Evolutionary conservation across 2,888 invertebrate species (phyloP), one percentile per base, ranked within the genome.

Genomic region (Ochropleura leucogaster): DNA sequence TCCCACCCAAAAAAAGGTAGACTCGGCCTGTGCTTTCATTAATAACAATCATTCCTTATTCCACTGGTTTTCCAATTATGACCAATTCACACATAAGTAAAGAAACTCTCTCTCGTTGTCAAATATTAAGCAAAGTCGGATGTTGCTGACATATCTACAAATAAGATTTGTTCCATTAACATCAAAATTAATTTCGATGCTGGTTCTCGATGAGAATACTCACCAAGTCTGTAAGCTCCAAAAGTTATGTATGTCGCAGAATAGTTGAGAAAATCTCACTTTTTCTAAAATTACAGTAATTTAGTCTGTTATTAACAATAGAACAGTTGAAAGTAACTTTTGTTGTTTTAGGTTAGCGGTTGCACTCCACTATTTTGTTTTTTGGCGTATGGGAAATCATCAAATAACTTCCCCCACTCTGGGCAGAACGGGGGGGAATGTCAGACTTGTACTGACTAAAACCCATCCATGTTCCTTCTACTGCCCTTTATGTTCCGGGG

Each of bases 141-240:
- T 78, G 53, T 53, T 53, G 20, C 46, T 60, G 51, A 78, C 53
- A 3, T n/a, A 16, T 14, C 14, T 14, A 9, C 12, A 62, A 59
- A 44, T 72, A 49, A 5, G 3, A 49, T 49, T 30, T 30, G 49
- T 59, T 72, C 49, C 7, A 62, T 62, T 62, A 62, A 44, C 44
- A 62, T 44, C n/a, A 4, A 53, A 68, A 71, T 68, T 55, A 71
- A 71, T 53, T 68, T 20, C 59, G 12, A 47, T 4, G 42, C n/a
- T 42, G 69, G 20, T 49, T 42, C 16, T 20, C 72, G 20, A 72
- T 49, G 30, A 65, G 51, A 72, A 47, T 72, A 60, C 49, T 80
- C 64, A 53, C 53, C 59, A n/a, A 30, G n/a, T 55, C n/a, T 51
- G 30, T 12, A 14, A 44, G 8, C 12, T 30, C 40, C 49, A 55